Conservation (phyloP, 2,888 invertebrate species). For the Cryptus armator region DNA sequence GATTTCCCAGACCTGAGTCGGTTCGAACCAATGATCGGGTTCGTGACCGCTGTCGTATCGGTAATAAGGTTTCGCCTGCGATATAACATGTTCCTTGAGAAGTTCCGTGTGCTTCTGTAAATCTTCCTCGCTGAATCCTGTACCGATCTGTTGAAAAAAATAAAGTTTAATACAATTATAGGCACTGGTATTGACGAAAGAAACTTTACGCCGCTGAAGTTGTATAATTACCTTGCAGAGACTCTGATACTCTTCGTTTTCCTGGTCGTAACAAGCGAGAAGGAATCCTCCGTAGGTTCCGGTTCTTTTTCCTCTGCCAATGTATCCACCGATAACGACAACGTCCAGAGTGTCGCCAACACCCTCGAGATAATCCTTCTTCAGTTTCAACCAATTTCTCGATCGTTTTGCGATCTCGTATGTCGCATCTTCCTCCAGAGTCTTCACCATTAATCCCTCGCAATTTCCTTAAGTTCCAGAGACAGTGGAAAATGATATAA, state of each 20-base stretch:
- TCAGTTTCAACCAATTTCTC: conserved; percentile 97
- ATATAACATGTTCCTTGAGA: conserved; percentile 91
- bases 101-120: conserved; percentile 91
- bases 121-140: conserved; percentile 97
- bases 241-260: conserved; percentile 96
- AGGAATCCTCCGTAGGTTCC: conserved; percentile 98
- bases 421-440: conserved; percentile 94
- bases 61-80: conserved; percentile 92
- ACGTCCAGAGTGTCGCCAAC: conserved; percentile 98
- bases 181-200: neutral
- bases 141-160: conserved; percentile 89
- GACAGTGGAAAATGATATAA: conserved; percentile 30
- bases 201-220: neutral
- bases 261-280: conserved; percentile 96
- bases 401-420: conserved; percentile 99
- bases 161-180: conserved; percentile 54
- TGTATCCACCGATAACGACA: conserved; percentile 97
- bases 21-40: conserved; percentile 96
- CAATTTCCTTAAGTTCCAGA: conserved; percentile 90
- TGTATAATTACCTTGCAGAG: conserved; percentile 91
- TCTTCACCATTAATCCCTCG: conserved; percentile 99
- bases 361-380: conserved; percentile 99
- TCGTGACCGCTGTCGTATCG: conserved; percentile 90
- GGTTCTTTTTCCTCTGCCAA: conserved; percentile 96
- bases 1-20: conserved; percentile 97